Percentiles rank a stretch among this genome's conserved stretches.
Conservation (phyloP, 2,888 invertebrate species). For the Agonum fuliginosum region DNA sequence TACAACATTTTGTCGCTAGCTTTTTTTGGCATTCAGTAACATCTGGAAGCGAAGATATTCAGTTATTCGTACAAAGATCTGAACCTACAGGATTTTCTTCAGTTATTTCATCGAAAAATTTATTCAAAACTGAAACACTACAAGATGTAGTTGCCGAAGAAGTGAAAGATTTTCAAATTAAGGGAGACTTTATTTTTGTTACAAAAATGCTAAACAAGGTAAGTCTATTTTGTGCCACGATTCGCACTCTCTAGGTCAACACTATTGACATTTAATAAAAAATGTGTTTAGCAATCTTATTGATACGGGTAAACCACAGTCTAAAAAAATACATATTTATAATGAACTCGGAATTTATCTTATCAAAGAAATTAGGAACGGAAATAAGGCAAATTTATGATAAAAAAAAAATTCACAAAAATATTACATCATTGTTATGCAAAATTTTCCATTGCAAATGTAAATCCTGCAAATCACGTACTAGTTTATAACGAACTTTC, state of each 20-base stretch:
- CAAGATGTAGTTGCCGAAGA: conserved; percentile 72
- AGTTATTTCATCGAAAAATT: conserved; percentile 71
- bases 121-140: conserved; percentile 64
- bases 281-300: no score
- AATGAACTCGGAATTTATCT: no score
- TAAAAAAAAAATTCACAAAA: no score
- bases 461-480: no score
- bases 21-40: conserved; percentile 81
- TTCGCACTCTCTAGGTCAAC: conserved; percentile 41
- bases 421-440: no score
- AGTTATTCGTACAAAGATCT: conserved; percentile 82
- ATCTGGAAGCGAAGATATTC: conserved; percentile 72
- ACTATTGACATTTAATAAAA: conserved; percentile 42
- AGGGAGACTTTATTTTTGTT: conserved; percentile 90
- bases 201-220: conserved; percentile 81
- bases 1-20: conserved; percentile 85
- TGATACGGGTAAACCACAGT: no score
- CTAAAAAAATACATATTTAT: no score
- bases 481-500: no score
- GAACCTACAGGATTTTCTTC: conserved; percentile 77
- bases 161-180: conserved; percentile 88
- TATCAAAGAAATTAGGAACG: no score
- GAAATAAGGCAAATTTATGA: no score
- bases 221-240: conserved; percentile 67
- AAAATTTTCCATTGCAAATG: no score